Evolutionary conservation across 2,888 invertebrate genomes (phyloP).

Genomic region (Erannis defoliaria): DNA sequence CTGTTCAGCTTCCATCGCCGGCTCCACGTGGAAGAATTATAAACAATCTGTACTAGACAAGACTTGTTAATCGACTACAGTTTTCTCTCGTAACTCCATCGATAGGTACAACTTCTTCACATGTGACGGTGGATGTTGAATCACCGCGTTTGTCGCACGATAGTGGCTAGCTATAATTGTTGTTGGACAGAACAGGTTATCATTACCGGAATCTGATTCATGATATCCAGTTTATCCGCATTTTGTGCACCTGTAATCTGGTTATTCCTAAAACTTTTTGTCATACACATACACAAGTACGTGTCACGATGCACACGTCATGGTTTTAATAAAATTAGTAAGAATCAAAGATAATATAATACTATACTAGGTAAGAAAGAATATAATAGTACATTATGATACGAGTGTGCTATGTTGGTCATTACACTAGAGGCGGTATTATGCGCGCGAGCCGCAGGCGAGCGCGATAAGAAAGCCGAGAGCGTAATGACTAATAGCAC

Average conservation of each 20-base stretch:
- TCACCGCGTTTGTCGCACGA: conserved; percentile 50
- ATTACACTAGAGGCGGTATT: too few relatives aligned
- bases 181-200: conserved; percentile 48
- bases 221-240: conserved; percentile 43
- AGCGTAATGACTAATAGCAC: too few relatives aligned
- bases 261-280: conserved; percentile 43
- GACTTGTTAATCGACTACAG: conserved; percentile 17
- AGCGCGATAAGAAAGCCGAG: too few relatives aligned
- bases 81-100: conserved; percentile 6
- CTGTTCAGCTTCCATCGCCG: conserved; percentile 44
- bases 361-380: too few relatives aligned
- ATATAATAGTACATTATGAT: too few relatives aligned
- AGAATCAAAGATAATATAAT: too few relatives aligned
- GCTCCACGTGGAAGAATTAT: conserved; percentile 38
- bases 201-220: conserved; percentile 54
- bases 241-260: conserved; percentile 40
- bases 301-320: too few relatives aligned
- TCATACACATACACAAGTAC: background rate
- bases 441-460: too few relatives aligned
- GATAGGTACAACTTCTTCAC: conserved; percentile 8
- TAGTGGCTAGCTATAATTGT: conserved; percentile 31
- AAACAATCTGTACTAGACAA: conserved; percentile 29
- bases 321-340: background rate
- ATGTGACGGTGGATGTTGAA: conserved; percentile 37
- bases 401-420: too few relatives aligned